Evolutionary conservation across 2,888 invertebrate genomes (phyloP).

Genomic region (Drosophila tripunctata): DNA sequence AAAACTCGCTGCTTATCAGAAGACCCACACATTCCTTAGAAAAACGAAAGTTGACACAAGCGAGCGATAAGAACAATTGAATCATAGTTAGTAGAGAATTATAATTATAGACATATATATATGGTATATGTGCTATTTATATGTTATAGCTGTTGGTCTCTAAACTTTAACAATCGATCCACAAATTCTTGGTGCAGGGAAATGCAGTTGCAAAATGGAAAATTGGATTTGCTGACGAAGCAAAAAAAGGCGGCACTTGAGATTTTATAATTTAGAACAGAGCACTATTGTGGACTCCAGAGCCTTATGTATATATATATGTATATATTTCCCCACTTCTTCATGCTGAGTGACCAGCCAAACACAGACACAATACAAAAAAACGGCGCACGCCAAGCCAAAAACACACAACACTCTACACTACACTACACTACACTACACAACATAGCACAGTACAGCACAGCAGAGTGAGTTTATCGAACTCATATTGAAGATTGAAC

Average conservation of each 20-base stretch:
- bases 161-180: slow-evolving; percentile 23
- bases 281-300: slow-evolving; percentile 8
- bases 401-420: too few relatives aligned
- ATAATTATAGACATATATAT: not conserved
- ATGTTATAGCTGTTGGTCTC: not conserved
- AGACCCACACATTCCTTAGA: not conserved
- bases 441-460: slow-evolving; percentile 8
- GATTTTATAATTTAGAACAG: slow-evolving; percentile 3
- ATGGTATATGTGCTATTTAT: too few relatives aligned
- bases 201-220: slow-evolving; percentile 53
- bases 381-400: slow-evolving; percentile 77
- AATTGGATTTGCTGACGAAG: slow-evolving; percentile 21
- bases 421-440: slow-evolving; percentile 6
- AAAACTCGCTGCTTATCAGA: slow-evolving; percentile 10
- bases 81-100: not conserved
- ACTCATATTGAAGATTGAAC: slow-evolving; percentile 80
- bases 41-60: not conserved
- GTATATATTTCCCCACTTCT: slow-evolving; percentile 46
- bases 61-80: slow-evolving; percentile 1
- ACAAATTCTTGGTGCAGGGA: slow-evolving; percentile 11
- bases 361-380: slow-evolving; percentile 49
- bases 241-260: slow-evolving; percentile 13
- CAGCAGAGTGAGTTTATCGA: slow-evolving; percentile 68
- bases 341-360: slow-evolving; percentile 76
- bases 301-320: slow-evolving; percentile 14